A percentile compares a stretch with the other conserved stretches of the same genome.
These are phyloP conservation scores for Euphonia xanthogaster DNA, from an alignment of 2,797 vertebrate genomes.

Conservation along the genomic window DNA sequence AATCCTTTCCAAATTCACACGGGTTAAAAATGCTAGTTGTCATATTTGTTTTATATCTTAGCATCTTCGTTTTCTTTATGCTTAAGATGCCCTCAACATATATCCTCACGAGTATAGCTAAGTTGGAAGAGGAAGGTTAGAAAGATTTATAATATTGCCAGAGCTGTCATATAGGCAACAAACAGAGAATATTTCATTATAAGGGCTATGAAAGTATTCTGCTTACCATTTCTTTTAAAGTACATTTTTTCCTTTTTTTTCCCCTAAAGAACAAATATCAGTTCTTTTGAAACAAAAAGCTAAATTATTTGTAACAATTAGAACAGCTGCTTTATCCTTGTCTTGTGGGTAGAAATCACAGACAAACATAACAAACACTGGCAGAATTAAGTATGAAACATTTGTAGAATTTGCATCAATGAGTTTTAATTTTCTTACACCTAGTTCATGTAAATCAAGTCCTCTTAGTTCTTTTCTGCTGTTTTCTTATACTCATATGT, in stretches of 20 bases:
- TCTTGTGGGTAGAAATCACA: not conserved
- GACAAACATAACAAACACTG: not conserved
- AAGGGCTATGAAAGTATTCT: not conserved
- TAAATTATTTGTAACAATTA: not conserved
- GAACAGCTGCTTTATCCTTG: not conserved
- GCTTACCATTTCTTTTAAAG: slow-evolving; percentile 7
- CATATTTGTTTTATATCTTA: slow-evolving; percentile 16
- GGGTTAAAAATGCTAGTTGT: slow-evolving; percentile 25
- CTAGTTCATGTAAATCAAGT: not conserved
- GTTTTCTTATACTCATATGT: not conserved
- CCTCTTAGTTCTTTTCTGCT: not conserved
- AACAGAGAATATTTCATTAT: not conserved
- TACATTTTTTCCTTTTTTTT: not conserved
- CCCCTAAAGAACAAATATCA: not conserved
- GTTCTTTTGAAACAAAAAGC: not conserved
- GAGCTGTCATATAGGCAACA: not conserved
- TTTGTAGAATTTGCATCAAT: not conserved
- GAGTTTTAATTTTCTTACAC: not conserved
- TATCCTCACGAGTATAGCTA: not conserved
- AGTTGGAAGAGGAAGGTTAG: slow-evolving; percentile 23
- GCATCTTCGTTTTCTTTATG: slow-evolving; percentile 27
- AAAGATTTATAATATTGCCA: slow-evolving; percentile 42
- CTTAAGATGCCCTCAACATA: slow-evolving; percentile 13
- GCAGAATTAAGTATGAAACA: not conserved
- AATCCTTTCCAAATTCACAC: not conserved